Conservation (phyloP, 2,113 vertebrate genomes). For the Dasyprocta punctata region DNA sequence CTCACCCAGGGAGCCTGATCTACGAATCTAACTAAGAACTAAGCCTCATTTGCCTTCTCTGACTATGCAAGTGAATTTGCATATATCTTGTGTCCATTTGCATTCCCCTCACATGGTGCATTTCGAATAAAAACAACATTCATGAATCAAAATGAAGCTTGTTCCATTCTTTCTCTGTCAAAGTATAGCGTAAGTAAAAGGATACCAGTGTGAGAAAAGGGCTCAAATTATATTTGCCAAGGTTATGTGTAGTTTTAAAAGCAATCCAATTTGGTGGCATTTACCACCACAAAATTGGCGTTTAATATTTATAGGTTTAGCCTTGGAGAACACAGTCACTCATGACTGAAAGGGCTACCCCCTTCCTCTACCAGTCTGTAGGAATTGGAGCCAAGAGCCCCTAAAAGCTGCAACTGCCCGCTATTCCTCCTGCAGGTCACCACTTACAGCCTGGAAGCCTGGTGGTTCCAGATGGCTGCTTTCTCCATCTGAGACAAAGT, state of each 20-base stretch:
- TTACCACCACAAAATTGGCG: conserved; percentile 69
- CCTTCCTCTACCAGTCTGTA: conserved; percentile 38
- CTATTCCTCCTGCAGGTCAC: conserved; percentile 37
- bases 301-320: conserved; percentile 76
- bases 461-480: conserved; percentile 39
- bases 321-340: conserved; percentile 61
- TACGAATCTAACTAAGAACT: conserved; percentile 75
- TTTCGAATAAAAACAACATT: conserved; percentile 84
- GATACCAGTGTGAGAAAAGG: conserved; percentile 73
- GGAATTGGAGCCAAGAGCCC: conserved; percentile 58
- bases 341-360: conserved; percentile 43
- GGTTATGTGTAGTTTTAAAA: conserved; percentile 75
- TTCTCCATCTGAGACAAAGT: conserved; percentile 53
- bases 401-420: conserved; percentile 42
- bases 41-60: conserved; percentile 81
- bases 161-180: conserved; percentile 78
- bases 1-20: conserved; percentile 75
- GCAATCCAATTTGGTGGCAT: conserved; percentile 63
- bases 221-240: conserved; percentile 74
- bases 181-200: conserved; percentile 75
- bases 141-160: conserved; percentile 83
- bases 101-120: conserved; percentile 79
- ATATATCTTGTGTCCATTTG: conserved; percentile 79
- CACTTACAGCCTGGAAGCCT: conserved; percentile 4
- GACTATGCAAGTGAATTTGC: conserved; percentile 80